A percentile compares a stretch with the other conserved stretches of the same genome.
These are phyloP conservation scores for Formica exsecta DNA, from an alignment of 1,140 invertebrate species.

Conservation along the genomic window DNA sequence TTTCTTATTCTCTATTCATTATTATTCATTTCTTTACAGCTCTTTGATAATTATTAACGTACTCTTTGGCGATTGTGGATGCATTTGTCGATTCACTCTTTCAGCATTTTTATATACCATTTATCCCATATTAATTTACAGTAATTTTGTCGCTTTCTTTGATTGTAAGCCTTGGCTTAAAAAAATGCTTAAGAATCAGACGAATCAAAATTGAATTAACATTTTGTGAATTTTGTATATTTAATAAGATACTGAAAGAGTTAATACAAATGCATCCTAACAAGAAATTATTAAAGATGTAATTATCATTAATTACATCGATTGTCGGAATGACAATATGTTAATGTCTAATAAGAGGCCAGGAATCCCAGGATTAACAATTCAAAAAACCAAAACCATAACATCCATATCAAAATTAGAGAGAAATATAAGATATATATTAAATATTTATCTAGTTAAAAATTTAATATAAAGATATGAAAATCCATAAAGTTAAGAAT, in stretches of 20 bases:
- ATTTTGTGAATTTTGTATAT: background rate
- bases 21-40: constrained; percentile 48
- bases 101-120: constrained; percentile 17
- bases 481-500: background rate
- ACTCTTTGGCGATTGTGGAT: constrained; percentile 49
- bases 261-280: constrained; percentile 37
- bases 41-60: constrained; percentile 50
- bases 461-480: background rate
- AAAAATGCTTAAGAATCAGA: background rate
- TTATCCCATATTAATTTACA: background rate
- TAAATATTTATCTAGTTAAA: constrained; percentile 4
- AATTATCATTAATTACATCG: constrained; percentile 24
- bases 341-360: background rate
- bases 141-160: constrained; percentile 17
- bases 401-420: background rate
- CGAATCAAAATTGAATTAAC: background rate
- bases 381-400: background rate
- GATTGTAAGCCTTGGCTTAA: background rate
- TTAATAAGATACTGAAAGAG: constrained; percentile 39
- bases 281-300: constrained; percentile 17
- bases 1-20: constrained; percentile 36
- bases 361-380: constrained; percentile 24
- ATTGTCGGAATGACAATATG: constrained; percentile 20
- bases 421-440: constrained; percentile 3
- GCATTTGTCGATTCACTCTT: constrained; percentile 36